phyloP scores from a whole-genome alignment of 2,113 vertebrate species.

The Calonectris borealis region DNA sequence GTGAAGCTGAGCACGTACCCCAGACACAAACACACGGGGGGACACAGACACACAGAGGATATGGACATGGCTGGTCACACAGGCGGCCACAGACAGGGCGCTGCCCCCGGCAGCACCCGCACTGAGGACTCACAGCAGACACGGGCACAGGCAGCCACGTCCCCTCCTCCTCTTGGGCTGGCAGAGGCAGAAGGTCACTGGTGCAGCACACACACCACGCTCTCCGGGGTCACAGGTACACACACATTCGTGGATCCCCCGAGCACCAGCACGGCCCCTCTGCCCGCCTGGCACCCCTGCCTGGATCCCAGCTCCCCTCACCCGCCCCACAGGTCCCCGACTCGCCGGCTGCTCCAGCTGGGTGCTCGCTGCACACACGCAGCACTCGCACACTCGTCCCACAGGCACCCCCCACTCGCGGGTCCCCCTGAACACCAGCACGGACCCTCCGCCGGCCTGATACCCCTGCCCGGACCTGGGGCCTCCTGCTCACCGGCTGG shows the following conservation, averaged over 20 bases:
- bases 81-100: fast-evolving
- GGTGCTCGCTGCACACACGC: fast-evolving
- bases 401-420: fast-evolving
- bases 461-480: neutral
- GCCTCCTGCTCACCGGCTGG: fast-evolving
- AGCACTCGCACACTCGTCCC: neutral
- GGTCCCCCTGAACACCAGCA: neutral
- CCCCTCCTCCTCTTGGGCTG: neutral
- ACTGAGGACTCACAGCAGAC: neutral
- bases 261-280: fast-evolving
- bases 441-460: fast-evolving
- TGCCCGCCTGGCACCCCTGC: fast-evolving
- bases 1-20: neutral
- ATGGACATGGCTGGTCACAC: fast-evolving
- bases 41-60: neutral
- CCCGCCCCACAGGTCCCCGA: fast-evolving
- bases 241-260: fast-evolving
- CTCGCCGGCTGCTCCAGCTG: fast-evolving
- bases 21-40: neutral
- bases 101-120: neutral
- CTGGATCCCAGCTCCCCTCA: fast-evolving
- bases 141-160: fast-evolving
- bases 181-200: neutral
- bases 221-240: neutral
- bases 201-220: neutral